These are phyloP conservation scores for Ptychochromis oligacanthus DNA, from an alignment of 2,113 vertebrate genomes.

Conservation along the genomic window DNA sequence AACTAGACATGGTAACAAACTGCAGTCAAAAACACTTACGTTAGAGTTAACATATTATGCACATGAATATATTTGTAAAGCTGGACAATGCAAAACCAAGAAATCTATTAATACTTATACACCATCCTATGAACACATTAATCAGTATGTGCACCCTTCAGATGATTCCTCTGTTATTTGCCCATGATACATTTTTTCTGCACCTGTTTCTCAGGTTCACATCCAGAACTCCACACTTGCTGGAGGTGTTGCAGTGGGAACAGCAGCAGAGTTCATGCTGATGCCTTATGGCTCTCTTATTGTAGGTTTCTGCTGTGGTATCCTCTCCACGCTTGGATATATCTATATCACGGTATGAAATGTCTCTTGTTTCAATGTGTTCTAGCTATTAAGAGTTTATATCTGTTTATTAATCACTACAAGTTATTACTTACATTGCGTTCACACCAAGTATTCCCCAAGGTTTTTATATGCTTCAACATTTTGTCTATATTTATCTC, in stretches of 20 bases:
- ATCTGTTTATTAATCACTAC: too few species aligned
- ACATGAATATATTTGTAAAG: not conserved
- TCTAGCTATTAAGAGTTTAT: too few species aligned
- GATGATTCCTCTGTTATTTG: not conserved
- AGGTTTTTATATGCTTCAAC: too few species aligned
- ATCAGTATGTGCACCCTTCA: not conserved
- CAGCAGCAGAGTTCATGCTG: constrained; percentile 94
- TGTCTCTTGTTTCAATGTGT: not conserved
- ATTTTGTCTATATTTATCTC: too few species aligned
- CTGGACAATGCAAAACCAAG: not conserved
- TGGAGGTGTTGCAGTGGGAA: constrained; percentile 93
- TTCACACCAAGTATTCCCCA: too few species aligned
- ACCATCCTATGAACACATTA: fast-evolving
- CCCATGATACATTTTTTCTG: not conserved
- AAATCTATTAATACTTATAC: not conserved
- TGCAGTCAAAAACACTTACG: not conserved
- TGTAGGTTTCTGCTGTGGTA: constrained; percentile 89
- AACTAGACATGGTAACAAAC: constrained; percentile 90
- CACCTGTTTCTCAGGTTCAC: constrained; percentile 83
- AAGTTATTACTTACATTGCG: too few species aligned
- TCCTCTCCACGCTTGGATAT: constrained; percentile 90
- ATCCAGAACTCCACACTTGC: constrained; percentile 96
- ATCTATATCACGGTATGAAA: constrained; percentile 82
- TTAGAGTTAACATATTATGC: not conserved
- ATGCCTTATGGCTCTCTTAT: constrained; percentile 92